Conservation (phyloP, 1,140 invertebrate genomes). For the Drosophila sproati region DNA sequence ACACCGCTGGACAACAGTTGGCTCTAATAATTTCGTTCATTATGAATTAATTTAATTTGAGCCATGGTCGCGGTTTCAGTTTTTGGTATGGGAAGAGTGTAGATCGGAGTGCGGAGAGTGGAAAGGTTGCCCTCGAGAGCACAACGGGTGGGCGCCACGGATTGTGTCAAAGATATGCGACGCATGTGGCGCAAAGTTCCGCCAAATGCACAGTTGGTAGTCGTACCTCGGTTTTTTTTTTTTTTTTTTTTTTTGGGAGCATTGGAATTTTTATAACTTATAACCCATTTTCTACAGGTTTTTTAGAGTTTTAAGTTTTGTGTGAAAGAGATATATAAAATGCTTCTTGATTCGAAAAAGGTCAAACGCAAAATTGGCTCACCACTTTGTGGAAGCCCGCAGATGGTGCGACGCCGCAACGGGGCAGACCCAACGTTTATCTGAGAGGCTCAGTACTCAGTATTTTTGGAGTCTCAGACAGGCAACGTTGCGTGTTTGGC, state of each 20-base stretch:
- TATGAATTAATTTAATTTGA: constrained; percentile 81
- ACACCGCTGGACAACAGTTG: constrained; percentile 49
- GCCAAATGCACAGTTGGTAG: constrained; percentile 81
- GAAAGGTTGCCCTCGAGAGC: constrained; percentile 77
- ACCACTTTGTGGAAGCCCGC: constrained; percentile 31
- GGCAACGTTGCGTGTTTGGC: constrained; percentile 78
- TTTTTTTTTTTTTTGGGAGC: not conserved
- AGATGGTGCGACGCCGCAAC: constrained; percentile 18
- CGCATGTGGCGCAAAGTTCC: constrained; percentile 79
- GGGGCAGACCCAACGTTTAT: constrained; percentile 64
- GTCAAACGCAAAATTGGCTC: constrained; percentile 78
- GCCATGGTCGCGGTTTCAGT: constrained; percentile 33
- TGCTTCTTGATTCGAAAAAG: constrained; percentile 57
- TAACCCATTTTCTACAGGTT: constrained; percentile 68
- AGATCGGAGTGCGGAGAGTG: constrained; percentile 23
- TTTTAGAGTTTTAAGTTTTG: constrained; percentile 3
- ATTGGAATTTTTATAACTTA: constrained; percentile 61
- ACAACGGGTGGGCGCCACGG: constrained; percentile 77
- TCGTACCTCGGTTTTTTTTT: constrained; percentile 40
- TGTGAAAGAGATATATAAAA: constrained; percentile 12
- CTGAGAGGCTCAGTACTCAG: constrained; percentile 15
- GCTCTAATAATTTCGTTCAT: constrained; percentile 79
- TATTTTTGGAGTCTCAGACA: constrained; percentile 44
- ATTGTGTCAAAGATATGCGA: constrained; percentile 82
- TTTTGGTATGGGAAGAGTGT: constrained; percentile 1